Base-by-base conservation (phyloP, 1,140 invertebrate species). In the Laupala kohalensis region DNA sequence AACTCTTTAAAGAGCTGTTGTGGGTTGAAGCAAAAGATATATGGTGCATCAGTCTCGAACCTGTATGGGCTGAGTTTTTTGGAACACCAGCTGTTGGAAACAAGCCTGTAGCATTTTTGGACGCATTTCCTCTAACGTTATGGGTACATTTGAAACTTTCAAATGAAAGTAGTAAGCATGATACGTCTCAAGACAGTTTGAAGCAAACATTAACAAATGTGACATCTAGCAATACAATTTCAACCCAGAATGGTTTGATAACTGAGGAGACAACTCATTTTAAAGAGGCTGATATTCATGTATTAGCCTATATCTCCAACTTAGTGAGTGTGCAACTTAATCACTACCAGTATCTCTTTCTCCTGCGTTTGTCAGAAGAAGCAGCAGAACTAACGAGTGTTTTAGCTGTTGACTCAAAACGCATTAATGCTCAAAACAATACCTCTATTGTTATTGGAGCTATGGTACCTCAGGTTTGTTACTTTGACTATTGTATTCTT, bases 271-370 rank as follows among this genome's bases (percentile, higher is more conserved):
- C 19, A 19, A 19, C 9, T 9, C 37, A 53, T 53, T 2, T 53
- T 19, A 53, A 4, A 13, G 37, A 53, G 19, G 86, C 87, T 19
- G 86, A 90, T 80, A 84, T 90, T 76, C 87, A 89, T 77, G 86
- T 86, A 1, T 85, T 92, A 25, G 89, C 87, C 0, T 86, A 92
- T 71, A 87, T 93, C 69, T 88, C 88, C 15, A 92, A 91, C 78
- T 81, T 94, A 75, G 88, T 92, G 63, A 93, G 90, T 74, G 79
- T 94, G 2, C 94, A 96, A 79, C 83, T 96, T 37, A 96, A 95
- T 83, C 95, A 97, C 81, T 95, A 93, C 80, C 95, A 97, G 82
- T 91, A 91, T 80, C 83, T 97, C 67, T 97, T 97, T 80, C 79
- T 97, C 26, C 80, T 96, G 76, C 83, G 95, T 66, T 82, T 96